Evolutionary conservation across 2,113 vertebrate species (phyloP), one percentile per base, ranked within the genome.

Genomic region (Oreotragus oreotragus): DNA sequence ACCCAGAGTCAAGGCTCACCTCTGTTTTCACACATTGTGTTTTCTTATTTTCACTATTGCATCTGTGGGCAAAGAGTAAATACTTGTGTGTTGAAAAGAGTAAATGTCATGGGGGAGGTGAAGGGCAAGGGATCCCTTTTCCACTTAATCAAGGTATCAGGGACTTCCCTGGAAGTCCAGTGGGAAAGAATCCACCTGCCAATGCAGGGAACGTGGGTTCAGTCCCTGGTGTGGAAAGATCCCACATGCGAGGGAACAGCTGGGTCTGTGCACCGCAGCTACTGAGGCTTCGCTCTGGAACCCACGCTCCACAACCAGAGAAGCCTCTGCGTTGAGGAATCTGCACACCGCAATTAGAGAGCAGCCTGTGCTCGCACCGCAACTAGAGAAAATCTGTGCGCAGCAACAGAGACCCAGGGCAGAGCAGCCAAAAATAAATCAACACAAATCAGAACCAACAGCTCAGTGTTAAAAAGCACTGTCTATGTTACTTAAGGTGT

Each of bases 221-320:
- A 25, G 19, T 39, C 66, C 66, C 36, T 73, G 66, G 36, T 23
- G 19, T 3, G 36, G 66, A 25, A 39, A 73, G 66, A 73, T 39
- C 25, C 66, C 11, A 73, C 66, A 3, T 39, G 10, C 5, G 5
- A 39, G 66, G n/a, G 5, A 39, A 39, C n/a, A 23, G 1, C 66
- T 23, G 39, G 66, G 19, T 39, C n/a, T 39, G 19, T 70, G n/a
- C 2, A 23, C 66, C 5, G 6, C n/a, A 70, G 12, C 10, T 23
- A 5, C n/a, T 39, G n/a, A 23, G 66, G 10, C 66, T 73, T 73
- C 1, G 10, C 19, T 39, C 66, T 73, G 39, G 66, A 73, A 23
- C n/a, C 66, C 66, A 73, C 0, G 0, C 19, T 23, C 66, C 2
- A 0, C 66, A 39, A 39, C 19, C 11, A 12, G 66, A 6, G 66